Evolutionary conservation across 1,140 invertebrate species (phyloP), one percentile per base, ranked within the genome.

Genomic region (Propsilocerus akamusi): DNA sequence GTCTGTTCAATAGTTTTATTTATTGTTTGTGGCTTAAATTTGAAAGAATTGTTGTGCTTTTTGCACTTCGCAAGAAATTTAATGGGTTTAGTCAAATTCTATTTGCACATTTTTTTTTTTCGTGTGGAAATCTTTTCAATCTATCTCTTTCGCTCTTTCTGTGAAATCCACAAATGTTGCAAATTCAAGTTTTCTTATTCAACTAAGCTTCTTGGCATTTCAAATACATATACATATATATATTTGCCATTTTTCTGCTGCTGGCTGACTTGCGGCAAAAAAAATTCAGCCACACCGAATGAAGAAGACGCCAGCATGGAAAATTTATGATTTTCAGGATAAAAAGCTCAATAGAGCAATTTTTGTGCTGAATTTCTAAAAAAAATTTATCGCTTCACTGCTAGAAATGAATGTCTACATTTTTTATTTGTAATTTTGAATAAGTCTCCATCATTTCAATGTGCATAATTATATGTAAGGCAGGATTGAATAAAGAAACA

Each of bases 251-350:
- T n/a, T n/a, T n/a, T n/a, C n/a, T n/a, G n/a, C n/a, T n/a, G n/a
- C n/a, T n/a, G n/a, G n/a, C n/a, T n/a, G n/a, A n/a, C n/a, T 30
- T 8, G n/a, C 10, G 6, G 28, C 10, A 30, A 30, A 30, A 30
- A 11, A 30, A 11, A 11, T 30, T 30, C 28, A 30, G 10, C 28
- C n/a, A 11, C 28, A 11, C 28, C n/a, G 28, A 8, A 30, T 30
- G 28, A 30, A 30, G 6, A 41, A 41, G 34, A 41, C 34, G 34
- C 34, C 34, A 41, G 34, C 22, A 20, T 14, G 22, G 34, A 41
- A 41, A 41, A 41, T 41, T 41, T 41, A 41, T 41, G 34, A 41
- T 20, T 41, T n/a, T 41, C 17, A 41, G 34, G 34, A 41, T 41
- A 41, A 41, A 41, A 41, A 41, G 34, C 34, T 41, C 34, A 41